A percentile compares a stretch with the other conserved stretches of the same genome.
Conservation (phyloP, 2,888 invertebrate species). For the Zygaena filipendulae region DNA sequence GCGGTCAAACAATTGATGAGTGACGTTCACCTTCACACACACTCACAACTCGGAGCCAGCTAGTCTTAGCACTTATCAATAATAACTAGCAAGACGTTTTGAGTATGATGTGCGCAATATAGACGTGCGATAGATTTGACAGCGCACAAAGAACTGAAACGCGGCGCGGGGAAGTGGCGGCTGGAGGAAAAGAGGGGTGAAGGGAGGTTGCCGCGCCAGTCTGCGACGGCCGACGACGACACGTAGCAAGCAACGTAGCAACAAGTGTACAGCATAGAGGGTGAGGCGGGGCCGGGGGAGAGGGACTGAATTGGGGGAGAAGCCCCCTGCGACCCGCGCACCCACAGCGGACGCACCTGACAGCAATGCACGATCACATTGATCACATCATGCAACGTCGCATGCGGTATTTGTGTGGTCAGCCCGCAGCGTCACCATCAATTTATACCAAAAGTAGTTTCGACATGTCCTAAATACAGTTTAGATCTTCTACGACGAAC, state of each 20-base stretch:
- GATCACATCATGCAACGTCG: no score
- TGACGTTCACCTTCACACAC: no score
- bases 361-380: constrained; percentile 30
- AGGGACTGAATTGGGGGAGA: constrained; percentile 27
- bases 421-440: no score
- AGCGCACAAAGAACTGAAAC: constrained; percentile 66
- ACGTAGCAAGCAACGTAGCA: constrained; percentile 53
- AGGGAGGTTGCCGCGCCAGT: constrained; percentile 36
- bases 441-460: no score
- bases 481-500: no score
- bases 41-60: constrained; percentile 40
- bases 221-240: constrained; percentile 29
- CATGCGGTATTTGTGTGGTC: no score
- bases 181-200: constrained; percentile 25
- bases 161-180: constrained; percentile 43
- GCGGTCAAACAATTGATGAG: no score
- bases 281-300: constrained; percentile 29
- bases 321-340: constrained; percentile 26
- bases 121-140: constrained; percentile 47
- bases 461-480: no score
- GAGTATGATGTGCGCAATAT: constrained; percentile 25
- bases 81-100: constrained; percentile 17
- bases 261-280: constrained; percentile 60
- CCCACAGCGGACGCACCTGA: constrained; percentile 49
- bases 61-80: constrained; percentile 9